These are phyloP conservation scores for Heliconius ismenius DNA, from an alignment of 2,888 invertebrate species.

Conservation along the genomic window DNA sequence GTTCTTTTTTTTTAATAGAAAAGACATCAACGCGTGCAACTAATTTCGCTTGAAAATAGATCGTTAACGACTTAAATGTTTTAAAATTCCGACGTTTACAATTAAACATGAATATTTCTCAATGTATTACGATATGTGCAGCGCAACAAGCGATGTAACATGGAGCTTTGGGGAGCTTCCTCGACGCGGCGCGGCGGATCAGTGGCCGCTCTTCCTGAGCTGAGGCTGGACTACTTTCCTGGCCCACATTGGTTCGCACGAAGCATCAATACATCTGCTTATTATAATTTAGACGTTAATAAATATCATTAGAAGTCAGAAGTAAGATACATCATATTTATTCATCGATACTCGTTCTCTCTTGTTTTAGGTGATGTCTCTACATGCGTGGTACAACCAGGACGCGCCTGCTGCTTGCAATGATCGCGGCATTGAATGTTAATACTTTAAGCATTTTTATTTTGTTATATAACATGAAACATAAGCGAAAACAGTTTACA, in stretches of 20 bases:
- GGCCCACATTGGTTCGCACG: slow-evolving; percentile 9
- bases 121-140: background rate
- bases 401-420: background rate
- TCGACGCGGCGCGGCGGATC: background rate
- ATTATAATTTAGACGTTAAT: background rate
- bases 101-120: background rate
- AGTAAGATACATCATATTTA: background rate
- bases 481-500: background rate
- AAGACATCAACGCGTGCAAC: slow-evolving; percentile 53
- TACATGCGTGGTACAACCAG: background rate
- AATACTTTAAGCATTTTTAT: background rate
- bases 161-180: slow-evolving; percentile 15
- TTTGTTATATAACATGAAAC: background rate
- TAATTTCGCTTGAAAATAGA: too few relatives aligned
- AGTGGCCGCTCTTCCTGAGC: slow-evolving; percentile 26
- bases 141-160: slow-evolving; percentile 12
- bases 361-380: background rate
- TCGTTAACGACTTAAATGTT: too few relatives aligned
- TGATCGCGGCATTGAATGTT: background rate
- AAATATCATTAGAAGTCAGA: background rate
- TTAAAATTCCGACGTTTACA: background rate
- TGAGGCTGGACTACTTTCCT: slow-evolving; percentile 27
- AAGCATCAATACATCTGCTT: background rate
- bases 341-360: too few relatives aligned
- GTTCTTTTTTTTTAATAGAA: too few relatives aligned